phyloP scores from a whole-genome alignment of 2,888 invertebrate species.

The Archips crataeganus region DNA sequence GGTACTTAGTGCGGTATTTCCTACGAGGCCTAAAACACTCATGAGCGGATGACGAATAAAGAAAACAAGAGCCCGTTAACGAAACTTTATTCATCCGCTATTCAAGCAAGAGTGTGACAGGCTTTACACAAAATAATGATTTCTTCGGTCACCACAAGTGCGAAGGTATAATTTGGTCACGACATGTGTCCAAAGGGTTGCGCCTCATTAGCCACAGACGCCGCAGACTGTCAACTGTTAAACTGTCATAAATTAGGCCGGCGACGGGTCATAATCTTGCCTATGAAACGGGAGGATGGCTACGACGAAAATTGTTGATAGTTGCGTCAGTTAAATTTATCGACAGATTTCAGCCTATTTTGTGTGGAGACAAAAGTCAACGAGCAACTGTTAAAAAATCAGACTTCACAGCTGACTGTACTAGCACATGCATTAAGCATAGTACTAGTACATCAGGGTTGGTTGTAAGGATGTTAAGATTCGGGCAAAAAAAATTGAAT shows the following conservation, averaged over 20 bases:
- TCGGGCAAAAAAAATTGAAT: too few species aligned
- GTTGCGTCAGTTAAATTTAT: background rate
- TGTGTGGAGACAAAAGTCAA: too few species aligned
- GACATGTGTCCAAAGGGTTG: conserved; percentile 78
- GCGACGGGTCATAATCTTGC: conserved; percentile 15
- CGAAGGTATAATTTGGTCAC: conserved; percentile 74
- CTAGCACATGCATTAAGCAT: too few species aligned
- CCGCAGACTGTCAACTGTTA: conserved; percentile 60
- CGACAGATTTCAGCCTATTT: too few species aligned
- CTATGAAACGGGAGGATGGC: background rate
- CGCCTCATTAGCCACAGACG: conserved; percentile 74
- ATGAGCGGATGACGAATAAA: background rate
- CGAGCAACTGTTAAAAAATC: too few species aligned
- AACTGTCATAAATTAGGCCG: conserved; percentile 40
- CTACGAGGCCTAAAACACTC: too few species aligned
- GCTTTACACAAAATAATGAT: conserved; percentile 2
- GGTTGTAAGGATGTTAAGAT: too few species aligned
- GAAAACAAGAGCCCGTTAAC: background rate
- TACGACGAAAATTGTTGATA: background rate
- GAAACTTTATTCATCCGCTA: background rate
- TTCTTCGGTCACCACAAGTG: conserved; percentile 51
- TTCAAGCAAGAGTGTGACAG: background rate
- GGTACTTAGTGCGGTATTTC: too few species aligned
- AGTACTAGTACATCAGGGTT: too few species aligned
- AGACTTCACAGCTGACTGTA: too few species aligned